Base-by-base conservation (phyloP, 2,113 vertebrate genomes). In the Mormyrus iriodes region DNA sequence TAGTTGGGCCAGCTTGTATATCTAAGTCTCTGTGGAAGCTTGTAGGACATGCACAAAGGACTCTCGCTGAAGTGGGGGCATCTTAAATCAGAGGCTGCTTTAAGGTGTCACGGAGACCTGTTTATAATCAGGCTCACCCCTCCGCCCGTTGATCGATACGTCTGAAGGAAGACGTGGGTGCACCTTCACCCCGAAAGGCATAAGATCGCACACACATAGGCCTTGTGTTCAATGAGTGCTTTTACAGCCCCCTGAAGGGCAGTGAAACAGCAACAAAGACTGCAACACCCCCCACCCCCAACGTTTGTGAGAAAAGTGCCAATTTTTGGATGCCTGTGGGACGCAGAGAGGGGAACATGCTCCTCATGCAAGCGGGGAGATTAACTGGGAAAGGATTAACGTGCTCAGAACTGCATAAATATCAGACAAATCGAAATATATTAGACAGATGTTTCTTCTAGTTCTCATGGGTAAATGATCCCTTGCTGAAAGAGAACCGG, bases 61-160 rank as follows among this genome's bases (percentile, higher is more conserved):
- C 27, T 31, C 24, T 35, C 24, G 61, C 51, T 55, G 52, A 27
- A 85, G 58, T 51, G 48, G 39, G 73, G 4, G 31, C 46, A 27
- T 87, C 48, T 5, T 89, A 73, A 79, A 82, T 90, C 84, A 87
- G 90, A 88, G 21, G 52, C 27, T 46, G 52, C 79, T 88, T 61
- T 52, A 88, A 79, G 55, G 58, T 89, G 85, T 53, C 73, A 69
- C 51, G 39, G 87, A 27, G 44, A 51, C 46, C n/a, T 35, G 73
- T 48, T 88, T 48, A 88, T 88, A 61, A 49, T 27, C 61, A 1
- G 19, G 52, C 73, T 24, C 31, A 2, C 31, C 48, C 21, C 17
- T 21, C 69, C 48, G 46, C 49, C 46, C 7, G 48, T 35, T 13
- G 35, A 76, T 58, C 52, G 10, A 89, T 89, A 58, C 2, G 2